A percentile compares a stretch with the other conserved stretches of the same genome.
Evolutionary conservation across 1,140 invertebrate genomes (phyloP).

Genomic region (Musca domestica): DNA sequence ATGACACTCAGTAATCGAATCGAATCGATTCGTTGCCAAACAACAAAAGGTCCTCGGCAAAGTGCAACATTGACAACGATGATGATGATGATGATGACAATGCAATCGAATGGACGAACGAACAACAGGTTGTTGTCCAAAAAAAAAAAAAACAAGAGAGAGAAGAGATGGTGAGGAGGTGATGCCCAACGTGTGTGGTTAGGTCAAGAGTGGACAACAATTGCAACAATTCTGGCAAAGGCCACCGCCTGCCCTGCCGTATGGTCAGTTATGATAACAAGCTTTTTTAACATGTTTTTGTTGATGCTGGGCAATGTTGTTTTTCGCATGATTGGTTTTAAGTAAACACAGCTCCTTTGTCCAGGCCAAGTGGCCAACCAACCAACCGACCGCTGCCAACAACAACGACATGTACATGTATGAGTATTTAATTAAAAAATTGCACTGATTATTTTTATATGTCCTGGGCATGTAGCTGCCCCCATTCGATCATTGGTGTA

Average conservation of each 20-base stretch:
- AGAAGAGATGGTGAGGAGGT: no score
- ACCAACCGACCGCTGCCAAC: no score
- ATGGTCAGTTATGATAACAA: conserved; percentile 15
- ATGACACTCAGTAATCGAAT: conserved; percentile 12
- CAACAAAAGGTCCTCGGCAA: no score
- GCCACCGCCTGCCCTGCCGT: background rate
- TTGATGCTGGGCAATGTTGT: background rate
- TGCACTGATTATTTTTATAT: no score
- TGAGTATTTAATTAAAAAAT: no score
- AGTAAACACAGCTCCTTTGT: conserved; percentile 5
- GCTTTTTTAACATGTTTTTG: background rate
- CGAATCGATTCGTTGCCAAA: no score
- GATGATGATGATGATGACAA: conserved; percentile 1
- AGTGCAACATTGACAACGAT: background rate
- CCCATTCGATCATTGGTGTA: no score
- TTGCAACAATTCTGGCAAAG: conserved; percentile 2
- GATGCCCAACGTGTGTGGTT: no score
- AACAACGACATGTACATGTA: no score
- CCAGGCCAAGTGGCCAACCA: no score
- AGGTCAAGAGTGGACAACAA: background rate
- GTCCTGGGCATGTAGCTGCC: no score
- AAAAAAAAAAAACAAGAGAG: no score
- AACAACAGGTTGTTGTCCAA: background rate
- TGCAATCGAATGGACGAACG: background rate
- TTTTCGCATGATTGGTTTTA: conserved; percentile 12